Evolutionary conservation across 2,888 invertebrate genomes (phyloP).

Genomic region (Pachliopta kotzebuea): DNA sequence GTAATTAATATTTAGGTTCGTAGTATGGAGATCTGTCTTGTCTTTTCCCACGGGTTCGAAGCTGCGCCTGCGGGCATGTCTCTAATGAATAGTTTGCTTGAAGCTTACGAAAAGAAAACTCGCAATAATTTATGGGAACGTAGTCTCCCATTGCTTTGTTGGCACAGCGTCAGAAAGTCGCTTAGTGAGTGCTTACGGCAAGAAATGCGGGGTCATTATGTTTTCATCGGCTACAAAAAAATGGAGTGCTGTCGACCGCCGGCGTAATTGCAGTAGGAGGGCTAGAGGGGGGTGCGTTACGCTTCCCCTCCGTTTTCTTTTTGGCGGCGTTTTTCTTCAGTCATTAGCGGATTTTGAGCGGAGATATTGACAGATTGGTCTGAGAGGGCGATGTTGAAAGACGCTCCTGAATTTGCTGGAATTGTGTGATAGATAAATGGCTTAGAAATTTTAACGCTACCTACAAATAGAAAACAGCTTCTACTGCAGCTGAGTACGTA

Average conservation of each 20-base stretch:
- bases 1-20: too few relatives aligned
- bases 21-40: too few relatives aligned
- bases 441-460: background rate
- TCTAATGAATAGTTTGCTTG: too few relatives aligned
- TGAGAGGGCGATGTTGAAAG: constrained; percentile 1
- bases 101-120: background rate
- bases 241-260: constrained; percentile 30
- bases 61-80: too few relatives aligned
- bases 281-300: constrained; percentile 9
- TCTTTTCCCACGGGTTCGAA: too few relatives aligned
- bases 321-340: constrained; percentile 20
- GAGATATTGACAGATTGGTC: constrained; percentile 26
- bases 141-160: constrained; percentile 9
- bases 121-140: constrained; percentile 7
- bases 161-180: constrained; percentile 29
- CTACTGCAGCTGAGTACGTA: too few relatives aligned
- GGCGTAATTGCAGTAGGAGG: constrained; percentile 22
- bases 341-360: constrained; percentile 24
- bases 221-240: constrained; percentile 29
- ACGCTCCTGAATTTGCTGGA: background rate
- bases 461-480: too few relatives aligned
- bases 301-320: constrained; percentile 10
- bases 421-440: background rate
- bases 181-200: constrained; percentile 26
- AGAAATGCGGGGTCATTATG: constrained; percentile 29